Evolutionary conservation across 2,113 vertebrate species (phyloP), one percentile per base, ranked within the genome.

Genomic region (Atlantisia rogersi): DNA sequence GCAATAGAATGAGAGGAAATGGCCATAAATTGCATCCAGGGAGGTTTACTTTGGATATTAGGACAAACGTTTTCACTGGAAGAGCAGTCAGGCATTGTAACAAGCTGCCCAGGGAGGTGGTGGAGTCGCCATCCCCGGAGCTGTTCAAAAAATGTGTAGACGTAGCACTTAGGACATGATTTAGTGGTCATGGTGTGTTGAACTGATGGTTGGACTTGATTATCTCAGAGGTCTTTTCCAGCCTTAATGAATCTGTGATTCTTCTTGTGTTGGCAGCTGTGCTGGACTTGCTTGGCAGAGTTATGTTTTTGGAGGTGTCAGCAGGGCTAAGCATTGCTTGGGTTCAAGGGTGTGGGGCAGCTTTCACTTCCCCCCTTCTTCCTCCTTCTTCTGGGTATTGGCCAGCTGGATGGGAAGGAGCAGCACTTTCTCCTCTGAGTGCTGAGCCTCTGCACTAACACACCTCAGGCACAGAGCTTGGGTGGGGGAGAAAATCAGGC

Each of bases 211-310:
- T 48, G 48, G 48, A 48, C 48, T 48, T 48, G 21, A 22, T 48
- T 20, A 48, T 22, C 48, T 48, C 48, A 21, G 48, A 48, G 21
- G 48, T 22, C 48, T 48, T 48, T 48, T 48, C 48, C 48, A 48
- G 22, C 48, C 48, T 22, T 48, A 48, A 22, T 48, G 48, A 21
- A 22, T 48, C 48, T 48, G 48, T 48, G 48, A 22, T 21, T 68
- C 53, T 64, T 68, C n/a, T 44, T 40, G n/a, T 6, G 3, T 0
- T 42, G 71, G 17, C 28, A 31, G 0, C 28, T 20, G 1, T 0
- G 0, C 35, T 28, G 8, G 92, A 8, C 4, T 5, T 16, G 18
- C 53, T 68, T 12, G 56, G 55, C 71, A 79, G 56, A 40, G n/a
- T 6, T 14, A n/a, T 19, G 0, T 1, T 24, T 26, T 3, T 76